Evolutionary conservation across 2,797 vertebrate genomes (phyloP).

Genomic region (Poeciliopsis infans): DNA sequence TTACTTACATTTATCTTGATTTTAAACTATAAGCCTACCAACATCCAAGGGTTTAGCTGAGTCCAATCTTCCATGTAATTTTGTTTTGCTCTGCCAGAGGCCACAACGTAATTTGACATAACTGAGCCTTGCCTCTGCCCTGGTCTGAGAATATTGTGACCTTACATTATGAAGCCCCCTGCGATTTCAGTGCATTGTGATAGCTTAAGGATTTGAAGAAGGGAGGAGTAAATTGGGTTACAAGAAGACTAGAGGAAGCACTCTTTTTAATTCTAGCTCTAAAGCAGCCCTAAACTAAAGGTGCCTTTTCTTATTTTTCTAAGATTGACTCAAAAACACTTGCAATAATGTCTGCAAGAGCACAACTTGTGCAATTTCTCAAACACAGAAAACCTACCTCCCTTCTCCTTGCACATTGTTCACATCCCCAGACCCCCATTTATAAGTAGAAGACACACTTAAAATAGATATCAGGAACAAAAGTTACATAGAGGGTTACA

Average conservation of each 20-base stretch:
- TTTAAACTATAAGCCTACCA: constrained; percentile 37
- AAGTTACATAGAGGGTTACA: not conserved
- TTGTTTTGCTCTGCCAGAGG: constrained; percentile 62
- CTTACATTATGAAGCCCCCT: constrained; percentile 70
- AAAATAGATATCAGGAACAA: constrained; percentile 6
- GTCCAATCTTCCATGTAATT: constrained; percentile 56
- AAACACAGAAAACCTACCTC: constrained; percentile 50
- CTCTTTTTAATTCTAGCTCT: constrained; percentile 72
- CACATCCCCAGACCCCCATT: constrained; percentile 10
- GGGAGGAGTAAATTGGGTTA: constrained; percentile 65
- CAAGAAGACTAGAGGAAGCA: constrained; percentile 50
- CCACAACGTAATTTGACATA: constrained; percentile 74
- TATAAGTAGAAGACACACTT: constrained; percentile 29
- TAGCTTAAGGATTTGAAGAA: constrained; percentile 67
- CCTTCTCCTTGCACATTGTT: constrained; percentile 15
- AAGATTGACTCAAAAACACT: constrained; percentile 75
- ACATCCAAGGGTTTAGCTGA: constrained; percentile 31
- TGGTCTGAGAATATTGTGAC: constrained; percentile 71
- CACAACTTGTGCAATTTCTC: constrained; percentile 63
- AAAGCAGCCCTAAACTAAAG: constrained; percentile 66
- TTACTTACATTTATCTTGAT: constrained; percentile 49
- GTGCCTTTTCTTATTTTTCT: constrained; percentile 68
- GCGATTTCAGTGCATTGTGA: constrained; percentile 73
- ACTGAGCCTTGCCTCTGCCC: constrained; percentile 52
- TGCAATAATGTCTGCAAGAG: constrained; percentile 66